Evolutionary conservation across 2,797 vertebrate species (phyloP).

Genomic region (Natrix natrix): DNA sequence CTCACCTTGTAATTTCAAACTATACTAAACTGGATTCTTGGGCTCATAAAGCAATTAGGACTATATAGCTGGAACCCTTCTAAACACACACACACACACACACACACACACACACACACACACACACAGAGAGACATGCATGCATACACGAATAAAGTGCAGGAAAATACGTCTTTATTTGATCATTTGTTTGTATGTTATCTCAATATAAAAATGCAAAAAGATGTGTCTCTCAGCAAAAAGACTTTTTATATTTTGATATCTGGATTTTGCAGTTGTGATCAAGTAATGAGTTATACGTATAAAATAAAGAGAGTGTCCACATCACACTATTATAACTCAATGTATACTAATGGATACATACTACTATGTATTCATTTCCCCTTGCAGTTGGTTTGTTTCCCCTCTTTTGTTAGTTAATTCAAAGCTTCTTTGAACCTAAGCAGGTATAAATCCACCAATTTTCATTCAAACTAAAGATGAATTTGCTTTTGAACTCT

Average conservation of each 20-base stretch:
- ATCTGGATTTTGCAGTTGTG: slow-evolving; percentile 23
- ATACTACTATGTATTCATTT: slow-evolving; percentile 1
- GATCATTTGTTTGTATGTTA: slow-evolving; percentile 2
- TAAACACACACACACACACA: background rate
- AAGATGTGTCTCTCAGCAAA: background rate
- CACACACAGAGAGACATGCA: background rate
- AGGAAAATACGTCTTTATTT: background rate
- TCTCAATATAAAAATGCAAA: background rate
- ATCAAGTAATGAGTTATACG: slow-evolving; percentile 43
- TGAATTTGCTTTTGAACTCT: background rate
- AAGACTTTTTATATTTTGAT: background rate
- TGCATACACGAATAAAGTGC: background rate
- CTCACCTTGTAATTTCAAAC: background rate
- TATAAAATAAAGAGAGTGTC: slow-evolving; percentile 34
- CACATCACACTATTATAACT: background rate
- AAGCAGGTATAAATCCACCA: background rate
- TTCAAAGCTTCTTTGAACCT: background rate
- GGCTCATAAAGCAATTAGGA: background rate
- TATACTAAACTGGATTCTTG: too few species aligned
- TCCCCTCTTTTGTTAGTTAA: slow-evolving; percentile 16
- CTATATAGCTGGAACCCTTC: background rate
- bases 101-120: background rate
- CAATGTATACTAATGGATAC: background rate
- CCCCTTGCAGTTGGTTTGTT: background rate
- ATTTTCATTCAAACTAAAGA: background rate